These are phyloP conservation scores for Podarcis muralis DNA, from an alignment of 2,113 vertebrate genomes.

Conservation along the genomic window DNA sequence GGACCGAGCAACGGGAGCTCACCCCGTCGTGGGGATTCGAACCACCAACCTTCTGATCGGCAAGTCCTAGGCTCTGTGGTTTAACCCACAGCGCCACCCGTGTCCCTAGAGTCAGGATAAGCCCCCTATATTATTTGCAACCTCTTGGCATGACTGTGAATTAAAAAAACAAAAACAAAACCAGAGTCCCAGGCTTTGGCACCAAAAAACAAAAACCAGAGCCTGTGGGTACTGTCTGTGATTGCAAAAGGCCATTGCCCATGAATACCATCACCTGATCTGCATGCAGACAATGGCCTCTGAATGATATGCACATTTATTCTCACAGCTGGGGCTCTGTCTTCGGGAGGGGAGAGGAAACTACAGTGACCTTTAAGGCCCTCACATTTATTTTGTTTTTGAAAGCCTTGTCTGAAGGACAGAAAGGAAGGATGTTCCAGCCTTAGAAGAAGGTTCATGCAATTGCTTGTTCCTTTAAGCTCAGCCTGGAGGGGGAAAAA, in stretches of 20 bases:
- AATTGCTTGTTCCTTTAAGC: neutral
- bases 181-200: no score
- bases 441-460: neutral
- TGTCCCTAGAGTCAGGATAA: neutral
- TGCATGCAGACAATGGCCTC: conserved; percentile 28
- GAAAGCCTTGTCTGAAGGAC: neutral
- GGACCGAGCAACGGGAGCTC: no score
- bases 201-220: neutral
- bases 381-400: conserved; percentile 18
- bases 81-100: no score
- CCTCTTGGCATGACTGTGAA: neutral
- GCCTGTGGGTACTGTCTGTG: neutral
- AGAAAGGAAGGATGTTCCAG: neutral
- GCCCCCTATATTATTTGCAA: neutral
- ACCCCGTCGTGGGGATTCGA: no score
- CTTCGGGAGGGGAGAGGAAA: neutral
- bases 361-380: conserved; percentile 11
- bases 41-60: no score
- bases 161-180: neutral
- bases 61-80: no score
- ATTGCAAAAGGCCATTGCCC: neutral
- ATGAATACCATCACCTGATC: neutral
- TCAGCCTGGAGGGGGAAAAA: neutral
- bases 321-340: neutral
- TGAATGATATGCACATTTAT: conserved; percentile 5